Evolutionary conservation across 2,797 vertebrate genomes (phyloP), one percentile per base, ranked within the genome.

Genomic region (Poecilia wingei): DNA sequence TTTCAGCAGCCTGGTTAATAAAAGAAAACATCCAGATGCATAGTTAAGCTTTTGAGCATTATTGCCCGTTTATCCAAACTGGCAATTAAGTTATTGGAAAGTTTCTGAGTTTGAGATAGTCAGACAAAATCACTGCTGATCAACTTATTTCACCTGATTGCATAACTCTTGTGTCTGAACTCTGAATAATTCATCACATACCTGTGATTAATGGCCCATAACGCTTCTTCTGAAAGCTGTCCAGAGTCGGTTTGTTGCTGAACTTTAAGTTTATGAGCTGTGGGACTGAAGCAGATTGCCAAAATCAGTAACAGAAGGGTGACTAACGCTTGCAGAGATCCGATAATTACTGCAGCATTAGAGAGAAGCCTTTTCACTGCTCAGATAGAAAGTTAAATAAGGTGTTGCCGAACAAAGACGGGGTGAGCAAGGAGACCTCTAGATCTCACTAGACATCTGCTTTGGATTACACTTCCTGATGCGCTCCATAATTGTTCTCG

Each of bases 401-500:
- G 81, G 84, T 91, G 87, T 91, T 76, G 61, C 75, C 79, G 80
- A 79, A 91, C 83, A 86, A 76, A 90, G 87, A 77, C 36, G 1
- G 55, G 82, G 80, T 84, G 79, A 86, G 70, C 73, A 79, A 82
- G 59, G 66, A 81, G 75, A 84, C 79, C 43, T 69, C 77, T 66
- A 70, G 76, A 84, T 75, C 84, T 80, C 53, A 55, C 45, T 83
- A 53, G 84, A 88, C 89, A 94, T 94, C 91, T 95, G 93, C 82
- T 84, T 88, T 86, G 88, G 79, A 94, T 95, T 93, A 88, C 75
- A 55, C 3, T 43, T 83, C 70, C 79, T 86, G 81, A 91, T 91
- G 81, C 75, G 90, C 90, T 80, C 75, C 79, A 74, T 87, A 84
- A 89, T 86, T 84, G 61, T 31, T 53, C 84, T 76, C 36, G 20